Percentiles rank a stretch among this genome's conserved stretches.
phyloP scores from a whole-genome alignment of 2,797 vertebrate species.

The Molothrus aeneus region DNA sequence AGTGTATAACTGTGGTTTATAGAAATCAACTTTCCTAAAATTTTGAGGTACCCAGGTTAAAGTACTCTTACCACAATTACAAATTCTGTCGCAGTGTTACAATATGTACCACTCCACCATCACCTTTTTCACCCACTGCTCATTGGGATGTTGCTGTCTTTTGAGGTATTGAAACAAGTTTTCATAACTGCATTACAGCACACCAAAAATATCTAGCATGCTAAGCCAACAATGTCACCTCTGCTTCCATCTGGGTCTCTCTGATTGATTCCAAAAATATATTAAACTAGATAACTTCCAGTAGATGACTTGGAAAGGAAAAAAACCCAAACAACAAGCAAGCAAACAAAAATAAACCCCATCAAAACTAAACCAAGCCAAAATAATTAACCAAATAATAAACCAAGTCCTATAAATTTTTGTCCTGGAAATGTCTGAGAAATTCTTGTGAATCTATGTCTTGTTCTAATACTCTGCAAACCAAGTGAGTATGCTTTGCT shows the following conservation, averaged over 20 bases:
- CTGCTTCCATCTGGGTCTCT: neutral
- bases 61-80: neutral
- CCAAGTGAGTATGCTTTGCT: neutral
- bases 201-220: neutral
- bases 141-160: neutral
- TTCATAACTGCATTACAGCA: neutral
- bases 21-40: neutral
- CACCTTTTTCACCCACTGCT: neutral
- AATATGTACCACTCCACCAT: neutral
- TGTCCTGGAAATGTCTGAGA: neutral
- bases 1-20: neutral
- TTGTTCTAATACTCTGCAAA: neutral
- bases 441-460: neutral
- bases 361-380: neutral
- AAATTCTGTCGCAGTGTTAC: neutral
- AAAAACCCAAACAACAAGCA: neutral
- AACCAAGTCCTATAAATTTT: neutral
- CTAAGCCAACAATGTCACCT: neutral
- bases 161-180: neutral
- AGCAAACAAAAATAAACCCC: neutral
- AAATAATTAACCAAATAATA: neutral
- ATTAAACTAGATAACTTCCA: neutral
- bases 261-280: neutral
- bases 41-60: neutral
- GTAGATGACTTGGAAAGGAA: neutral